These are phyloP conservation scores for Andrena trimmerana DNA, from an alignment of 2,888 invertebrate species.

Conservation along the genomic window DNA sequence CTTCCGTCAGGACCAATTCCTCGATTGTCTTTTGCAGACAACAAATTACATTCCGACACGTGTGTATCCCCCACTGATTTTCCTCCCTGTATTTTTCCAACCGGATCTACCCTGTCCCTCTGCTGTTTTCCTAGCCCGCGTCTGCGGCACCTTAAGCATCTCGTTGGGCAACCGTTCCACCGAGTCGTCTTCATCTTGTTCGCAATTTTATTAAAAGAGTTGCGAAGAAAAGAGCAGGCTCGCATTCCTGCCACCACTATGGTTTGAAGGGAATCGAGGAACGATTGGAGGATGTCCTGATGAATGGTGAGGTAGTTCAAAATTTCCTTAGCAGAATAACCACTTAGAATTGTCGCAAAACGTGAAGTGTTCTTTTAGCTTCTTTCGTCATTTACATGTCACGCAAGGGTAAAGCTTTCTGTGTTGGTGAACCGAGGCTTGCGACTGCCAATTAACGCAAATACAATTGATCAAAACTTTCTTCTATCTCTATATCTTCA, in stretches of 20 bases:
- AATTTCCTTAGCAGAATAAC: too few species aligned
- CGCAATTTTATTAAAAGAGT: slow-evolving; percentile 10
- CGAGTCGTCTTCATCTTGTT: slow-evolving; percentile 16
- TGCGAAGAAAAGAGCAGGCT: background rate
- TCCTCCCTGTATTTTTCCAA: slow-evolving; percentile 52
- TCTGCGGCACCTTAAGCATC: slow-evolving; percentile 18
- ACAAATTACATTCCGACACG: slow-evolving; percentile 81
- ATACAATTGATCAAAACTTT: too few species aligned
- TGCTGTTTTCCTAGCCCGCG: slow-evolving; percentile 8
- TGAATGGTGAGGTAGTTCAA: background rate
- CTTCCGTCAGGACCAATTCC: slow-evolving; percentile 72
- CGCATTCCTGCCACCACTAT: background rate
- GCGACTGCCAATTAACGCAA: too few species aligned
- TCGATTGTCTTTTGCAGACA: slow-evolving; percentile 78
- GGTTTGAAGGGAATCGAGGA: background rate
- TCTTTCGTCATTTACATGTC: too few species aligned
- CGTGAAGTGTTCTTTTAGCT: too few species aligned
- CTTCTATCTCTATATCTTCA: too few species aligned
- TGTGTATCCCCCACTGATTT: slow-evolving; percentile 72
- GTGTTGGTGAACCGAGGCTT: too few species aligned
- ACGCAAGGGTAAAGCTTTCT: too few species aligned
- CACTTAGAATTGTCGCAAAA: too few species aligned
- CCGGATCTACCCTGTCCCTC: slow-evolving; percentile 15
- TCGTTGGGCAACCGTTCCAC: slow-evolving; percentile 23
- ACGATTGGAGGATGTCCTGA: background rate